Evolutionary conservation across 2,113 vertebrate species (phyloP), one percentile per base, ranked within the genome.

Genomic region (Catharus minimus): DNA sequence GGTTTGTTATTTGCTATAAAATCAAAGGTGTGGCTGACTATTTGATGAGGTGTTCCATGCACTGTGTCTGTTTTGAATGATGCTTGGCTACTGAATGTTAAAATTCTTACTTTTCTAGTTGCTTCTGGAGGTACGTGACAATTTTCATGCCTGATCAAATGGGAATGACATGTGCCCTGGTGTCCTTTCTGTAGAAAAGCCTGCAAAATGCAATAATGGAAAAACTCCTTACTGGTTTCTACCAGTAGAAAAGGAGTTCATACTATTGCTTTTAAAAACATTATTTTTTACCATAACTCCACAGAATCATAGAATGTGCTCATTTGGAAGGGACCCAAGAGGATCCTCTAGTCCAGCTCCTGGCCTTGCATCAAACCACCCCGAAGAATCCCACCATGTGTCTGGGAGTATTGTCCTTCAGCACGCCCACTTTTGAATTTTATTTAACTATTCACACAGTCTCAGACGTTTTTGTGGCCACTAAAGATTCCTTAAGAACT

Each of bases 361-460:
- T 36, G 32, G 21, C 21, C 32, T 32, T 52, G 38, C 14, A 38
- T 33, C 32, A 58, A 50, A 44, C 10, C 22, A 43, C 32, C 14
- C 44, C 36, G 36, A 24, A 22, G 16, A 58, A 66, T 36, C 36
- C 7, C 32, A 36, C 14, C 2, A 3, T 36, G 14, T 50, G 17
- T 21, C 17, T 43, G 26, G 30, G 16, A 58, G 7, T 19, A 7
- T 61, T 68, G 4, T 77, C 10, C 36, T 87, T 67, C 39, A 60
- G 26, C 18, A 80, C 0, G 0, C 6, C 8, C 19, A 50, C 3
- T 46, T 81, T 39, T 67, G 26, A 50, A 43, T 82, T 36, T 68
- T 2, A 19, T 50, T 74, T 33, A 33, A 43, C 8, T 58, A 33
- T 21, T 85, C 21, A 52, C 33, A 56, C 19, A 49, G 10, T 46